Base-by-base conservation (phyloP, 2,888 invertebrate species). In the Sesamia inferens region DNA sequence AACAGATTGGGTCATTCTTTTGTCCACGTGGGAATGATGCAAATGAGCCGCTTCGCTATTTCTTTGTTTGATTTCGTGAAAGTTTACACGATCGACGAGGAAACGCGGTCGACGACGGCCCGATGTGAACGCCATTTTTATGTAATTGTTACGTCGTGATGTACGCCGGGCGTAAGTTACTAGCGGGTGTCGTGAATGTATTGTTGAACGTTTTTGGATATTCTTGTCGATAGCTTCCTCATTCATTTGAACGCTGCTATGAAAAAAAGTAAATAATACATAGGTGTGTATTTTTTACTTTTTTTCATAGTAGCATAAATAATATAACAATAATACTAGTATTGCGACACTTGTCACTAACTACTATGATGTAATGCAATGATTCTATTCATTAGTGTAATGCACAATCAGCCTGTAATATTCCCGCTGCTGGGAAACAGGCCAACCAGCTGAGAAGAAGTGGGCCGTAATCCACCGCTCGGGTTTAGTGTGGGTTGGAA, bases 41-140 rank as follows among this genome's bases (percentile, higher is more conserved):
- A 96, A 96, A 96, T 96, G 95, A 95, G 94, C 92, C 89, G 89
- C 92, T 93, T 94, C 94, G 93, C 95, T 95, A 95, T 95, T 95
- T 96, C 96, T 96, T 96, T 96, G 96, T 96, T 96, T 96, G 96
- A 96, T 96, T 95, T 96, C 95, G 96, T 95, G 96, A 96, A 96
- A 96, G 95, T 96, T 94, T 95, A 95, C 95, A 95, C 95, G 95
- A 95, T 95, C 94, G 95, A 94, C 92, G 93, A 94, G 95, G 95
- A 95, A 95, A 94, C 94, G 93, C 94, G 94, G 94, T 90, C 93
- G 94, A 82, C 93, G 92, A 90, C 92, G 92, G 92, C 88, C 88
- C 93, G 94, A 94, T 96, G 96, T 95, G 96, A 95, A 95, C 95
- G 94, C 92, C 92, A 94, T 95, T 95, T 96, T 95, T 96, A 96